Conservation (phyloP, 2,888 invertebrate species). For the Dorcus hopei region DNA sequence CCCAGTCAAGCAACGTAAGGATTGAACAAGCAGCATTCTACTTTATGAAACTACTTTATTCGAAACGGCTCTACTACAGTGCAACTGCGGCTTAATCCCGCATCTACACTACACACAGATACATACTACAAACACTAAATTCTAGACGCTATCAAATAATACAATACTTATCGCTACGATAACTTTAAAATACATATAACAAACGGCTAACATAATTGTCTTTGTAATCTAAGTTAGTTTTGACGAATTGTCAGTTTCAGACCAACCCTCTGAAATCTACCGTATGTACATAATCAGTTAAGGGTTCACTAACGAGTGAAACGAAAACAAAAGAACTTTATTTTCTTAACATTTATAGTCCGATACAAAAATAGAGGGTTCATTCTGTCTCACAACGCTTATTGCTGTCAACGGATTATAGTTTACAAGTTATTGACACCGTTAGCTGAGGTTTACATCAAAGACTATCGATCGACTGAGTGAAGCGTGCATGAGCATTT, state of each 20-base stretch:
- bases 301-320: conserved; percentile 41
- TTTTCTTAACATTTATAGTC: conserved; percentile 44
- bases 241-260: conserved; percentile 33
- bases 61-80: conserved; percentile 54
- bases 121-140: conserved; percentile 49
- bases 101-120: conserved; percentile 51
- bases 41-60: conserved; percentile 57
- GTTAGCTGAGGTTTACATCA: conserved; percentile 11
- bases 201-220: conserved; percentile 43
- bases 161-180: conserved; percentile 47
- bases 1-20: conserved; percentile 31
- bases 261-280: conserved; percentile 42
- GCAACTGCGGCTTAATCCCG: conserved; percentile 40
- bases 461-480: too few species aligned
- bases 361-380: conserved; percentile 55
- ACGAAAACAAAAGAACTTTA: conserved; percentile 33
- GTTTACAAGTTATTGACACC: conserved; percentile 7
- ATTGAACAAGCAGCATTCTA: conserved; percentile 52
- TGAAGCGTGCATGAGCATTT: neutral
- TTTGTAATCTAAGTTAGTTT: conserved; percentile 18
- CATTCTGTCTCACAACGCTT: conserved; percentile 51
- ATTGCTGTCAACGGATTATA: conserved; percentile 51
- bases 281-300: conserved; percentile 37
- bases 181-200: conserved; percentile 49
- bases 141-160: conserved; percentile 42